A percentile compares a stretch with the other conserved stretches of the same genome.
Evolutionary conservation across 1,140 invertebrate genomes (phyloP).

Genomic region (Berghia stephanieae): DNA sequence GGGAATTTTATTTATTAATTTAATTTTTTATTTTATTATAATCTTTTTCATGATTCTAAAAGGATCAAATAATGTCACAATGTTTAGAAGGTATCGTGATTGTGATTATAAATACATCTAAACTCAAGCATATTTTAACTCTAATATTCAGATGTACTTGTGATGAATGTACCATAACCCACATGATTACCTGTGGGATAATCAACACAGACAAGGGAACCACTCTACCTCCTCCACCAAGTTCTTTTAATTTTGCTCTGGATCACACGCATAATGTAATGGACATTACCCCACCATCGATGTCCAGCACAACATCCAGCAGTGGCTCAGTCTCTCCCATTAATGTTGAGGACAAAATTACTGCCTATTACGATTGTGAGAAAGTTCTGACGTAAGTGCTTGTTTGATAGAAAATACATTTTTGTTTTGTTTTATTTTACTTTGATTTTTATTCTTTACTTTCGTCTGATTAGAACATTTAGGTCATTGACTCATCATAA

Average conservation of each 20-base stretch:
- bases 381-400: constrained; percentile 43
- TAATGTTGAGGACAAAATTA: constrained; percentile 57
- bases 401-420: neutral
- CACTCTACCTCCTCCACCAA: constrained; percentile 37
- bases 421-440: constrained; percentile 8
- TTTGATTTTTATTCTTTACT: neutral
- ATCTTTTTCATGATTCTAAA: neutral
- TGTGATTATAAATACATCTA: no score
- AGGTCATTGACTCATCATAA: no score
- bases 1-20: neutral
- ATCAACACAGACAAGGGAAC: constrained; percentile 60
- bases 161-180: constrained; percentile 66
- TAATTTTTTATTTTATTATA: neutral
- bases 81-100: neutral
- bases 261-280: constrained; percentile 58
- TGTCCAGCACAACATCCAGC: constrained; percentile 63
- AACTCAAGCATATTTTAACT: constrained; percentile 2
- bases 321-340: constrained; percentile 63
- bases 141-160: constrained; percentile 62
- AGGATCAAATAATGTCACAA: neutral
- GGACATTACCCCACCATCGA: constrained; percentile 62
- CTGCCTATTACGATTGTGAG: constrained; percentile 46
- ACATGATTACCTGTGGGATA: constrained; percentile 66
- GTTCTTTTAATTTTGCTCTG: constrained; percentile 50
- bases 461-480: neutral